Evolutionary conservation across 2,797 vertebrate genomes (phyloP).

Genomic region (Percopsis omiscomaycus): DNA sequence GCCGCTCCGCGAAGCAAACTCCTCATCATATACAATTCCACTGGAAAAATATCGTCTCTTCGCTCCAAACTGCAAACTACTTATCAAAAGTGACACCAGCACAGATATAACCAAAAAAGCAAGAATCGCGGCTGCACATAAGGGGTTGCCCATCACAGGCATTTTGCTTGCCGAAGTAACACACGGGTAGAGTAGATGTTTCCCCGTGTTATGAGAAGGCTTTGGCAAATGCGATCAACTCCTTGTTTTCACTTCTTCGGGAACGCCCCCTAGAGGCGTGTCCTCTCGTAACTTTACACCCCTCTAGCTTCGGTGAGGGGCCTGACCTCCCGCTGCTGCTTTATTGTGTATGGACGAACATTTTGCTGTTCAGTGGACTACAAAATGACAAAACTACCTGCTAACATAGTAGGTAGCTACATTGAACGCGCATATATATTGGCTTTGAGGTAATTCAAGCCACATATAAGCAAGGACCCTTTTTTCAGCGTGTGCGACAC

Average conservation of each 20-base stretch:
- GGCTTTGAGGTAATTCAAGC: no score
- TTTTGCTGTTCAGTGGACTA: no score
- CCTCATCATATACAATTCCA: conserved; percentile 44
- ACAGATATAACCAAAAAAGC: conserved; percentile 74
- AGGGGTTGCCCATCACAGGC: conserved; percentile 69
- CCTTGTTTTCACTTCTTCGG: conserved; percentile 62
- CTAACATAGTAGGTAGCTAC: no score
- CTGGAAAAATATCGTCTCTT: conserved; percentile 43
- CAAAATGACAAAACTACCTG: no score
- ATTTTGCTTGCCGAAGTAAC: conserved; percentile 34
- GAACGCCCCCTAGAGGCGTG: conserved; percentile 75
- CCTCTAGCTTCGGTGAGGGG: conserved; percentile 2
- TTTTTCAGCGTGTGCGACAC: no score
- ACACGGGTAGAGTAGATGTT: conserved; percentile 7
- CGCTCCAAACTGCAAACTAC: conserved; percentile 73
- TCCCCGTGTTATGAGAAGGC: conserved; percentile 41
- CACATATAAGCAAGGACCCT: no score
- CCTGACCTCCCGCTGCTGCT: conserved; percentile 2
- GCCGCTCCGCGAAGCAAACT: conserved; percentile 50
- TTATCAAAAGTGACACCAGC: conserved; percentile 69
- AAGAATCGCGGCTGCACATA: conserved; percentile 70
- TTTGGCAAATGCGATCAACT: conserved; percentile 44
- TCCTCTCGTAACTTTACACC: conserved; percentile 73
- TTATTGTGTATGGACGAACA: no score
- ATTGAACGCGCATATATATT: no score